These are phyloP conservation scores for Drosophila conformis DNA, from an alignment of 2,888 invertebrate genomes.

Conservation along the genomic window DNA sequence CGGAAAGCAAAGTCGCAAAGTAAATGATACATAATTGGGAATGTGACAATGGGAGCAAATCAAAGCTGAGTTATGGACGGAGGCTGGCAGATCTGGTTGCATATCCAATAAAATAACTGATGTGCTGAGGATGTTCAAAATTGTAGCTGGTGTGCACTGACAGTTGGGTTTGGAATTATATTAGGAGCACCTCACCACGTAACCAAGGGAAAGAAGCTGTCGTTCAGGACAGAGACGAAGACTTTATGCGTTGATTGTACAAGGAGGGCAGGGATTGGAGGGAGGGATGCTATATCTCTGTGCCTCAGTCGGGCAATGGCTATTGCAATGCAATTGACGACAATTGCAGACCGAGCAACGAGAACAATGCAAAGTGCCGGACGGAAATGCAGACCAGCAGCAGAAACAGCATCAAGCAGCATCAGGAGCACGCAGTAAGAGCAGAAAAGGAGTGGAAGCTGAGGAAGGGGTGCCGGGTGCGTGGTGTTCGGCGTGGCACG, in stretches of 20 bases:
- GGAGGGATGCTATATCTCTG: conserved; percentile 3
- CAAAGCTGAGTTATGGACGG: neutral
- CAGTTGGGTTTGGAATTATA: conserved; percentile 18
- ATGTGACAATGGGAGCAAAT: neutral
- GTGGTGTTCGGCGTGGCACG: neutral
- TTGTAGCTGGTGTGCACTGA: conserved; percentile 22
- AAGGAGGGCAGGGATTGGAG: neutral
- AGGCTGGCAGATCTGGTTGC: conserved; percentile 15
- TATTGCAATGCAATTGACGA: conserved; percentile 69
- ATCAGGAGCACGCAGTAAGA: conserved; percentile 5
- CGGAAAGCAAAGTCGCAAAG: neutral
- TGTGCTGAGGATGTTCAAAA: conserved; percentile 20
- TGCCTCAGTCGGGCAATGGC: conserved; percentile 37
- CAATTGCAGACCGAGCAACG: conserved; percentile 56
- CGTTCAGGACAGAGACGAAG: conserved; percentile 46
- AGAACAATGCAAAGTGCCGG: conserved; percentile 61
- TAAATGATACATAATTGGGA: neutral
- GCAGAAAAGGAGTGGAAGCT: neutral
- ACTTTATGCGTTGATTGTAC: conserved; percentile 61
- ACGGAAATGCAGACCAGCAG: conserved; percentile 68
- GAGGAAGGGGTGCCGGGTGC: neutral
- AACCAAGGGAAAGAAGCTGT: conserved; percentile 12
- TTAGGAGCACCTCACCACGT: conserved; percentile 20
- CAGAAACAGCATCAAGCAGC: conserved; percentile 13
- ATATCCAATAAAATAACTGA: conserved; percentile 37